phyloP scores from a whole-genome alignment of 2,888 invertebrate species.

The Lypha dubia region DNA sequence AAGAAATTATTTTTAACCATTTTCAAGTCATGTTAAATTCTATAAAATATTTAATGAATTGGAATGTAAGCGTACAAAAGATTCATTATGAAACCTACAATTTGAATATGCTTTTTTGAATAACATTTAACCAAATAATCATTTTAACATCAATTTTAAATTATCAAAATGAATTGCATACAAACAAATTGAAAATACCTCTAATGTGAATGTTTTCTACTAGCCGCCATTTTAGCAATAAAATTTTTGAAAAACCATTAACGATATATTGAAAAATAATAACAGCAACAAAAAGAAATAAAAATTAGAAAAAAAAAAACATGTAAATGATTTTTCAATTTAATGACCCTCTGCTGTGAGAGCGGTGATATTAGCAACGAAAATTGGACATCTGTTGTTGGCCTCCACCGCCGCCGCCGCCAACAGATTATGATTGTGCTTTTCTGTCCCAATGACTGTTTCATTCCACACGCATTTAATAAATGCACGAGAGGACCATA shows the following conservation, averaged over 20 bases:
- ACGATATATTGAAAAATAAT: conserved; percentile 32
- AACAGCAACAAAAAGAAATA: conserved; percentile 1
- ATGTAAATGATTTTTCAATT: conserved; percentile 80
- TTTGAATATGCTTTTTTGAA: no score
- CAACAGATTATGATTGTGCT: conserved; percentile 48
- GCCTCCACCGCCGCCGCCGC: conserved; percentile 31
- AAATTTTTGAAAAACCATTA: conserved; percentile 51
- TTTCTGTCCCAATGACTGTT: conserved; percentile 8
- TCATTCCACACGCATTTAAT: conserved; percentile 32
- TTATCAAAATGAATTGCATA: conserved; percentile 15
- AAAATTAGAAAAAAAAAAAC: conserved; percentile 61
- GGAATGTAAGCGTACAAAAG: conserved; percentile 2
- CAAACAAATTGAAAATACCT: conserved; percentile 17
- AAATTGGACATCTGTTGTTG: conserved; percentile 57
- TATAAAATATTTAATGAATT: conserved; percentile 11
- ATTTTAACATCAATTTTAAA: conserved; percentile 17
- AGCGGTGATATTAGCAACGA: conserved; percentile 45
- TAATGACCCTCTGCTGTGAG: conserved; percentile 74
- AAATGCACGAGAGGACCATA: conserved; percentile 1
- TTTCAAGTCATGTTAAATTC: conserved; percentile 4
- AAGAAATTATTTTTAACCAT: conserved; percentile 7
- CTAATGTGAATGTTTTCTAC: no score
- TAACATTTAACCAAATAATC: conserved; percentile 11
- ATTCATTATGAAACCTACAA: not conserved
- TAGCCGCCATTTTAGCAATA: not conserved